These are phyloP conservation scores for Didymodactylos carnosus DNA, from an alignment of 2,888 invertebrate species.

Conservation along the genomic window DNA sequence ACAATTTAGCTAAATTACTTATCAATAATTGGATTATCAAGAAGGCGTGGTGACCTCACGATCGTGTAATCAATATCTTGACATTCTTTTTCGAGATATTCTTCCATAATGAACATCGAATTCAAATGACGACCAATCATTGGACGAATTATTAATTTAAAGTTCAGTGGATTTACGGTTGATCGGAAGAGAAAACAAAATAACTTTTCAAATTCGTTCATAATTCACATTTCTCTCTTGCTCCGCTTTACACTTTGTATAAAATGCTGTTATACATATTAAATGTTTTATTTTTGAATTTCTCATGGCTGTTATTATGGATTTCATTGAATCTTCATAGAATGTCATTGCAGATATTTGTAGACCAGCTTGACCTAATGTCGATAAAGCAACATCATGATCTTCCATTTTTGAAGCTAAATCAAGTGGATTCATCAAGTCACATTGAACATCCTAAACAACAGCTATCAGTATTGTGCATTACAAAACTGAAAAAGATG, in stretches of 20 bases:
- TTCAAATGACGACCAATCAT: conserved; percentile 20
- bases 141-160: not conserved
- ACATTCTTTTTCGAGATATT: conserved; percentile 20
- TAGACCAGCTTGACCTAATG: conserved; percentile 20
- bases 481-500: not conserved
- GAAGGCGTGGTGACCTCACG: conserved; percentile 23
- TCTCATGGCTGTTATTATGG: conserved; percentile 22
- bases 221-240: not conserved
- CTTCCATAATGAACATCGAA: conserved; percentile 26
- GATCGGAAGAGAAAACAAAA: too few relatives aligned
- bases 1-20: not conserved
- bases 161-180: conserved; percentile 14
- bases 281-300: conserved; percentile 20
- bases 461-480: too few relatives aligned
- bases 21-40: conserved; percentile 16
- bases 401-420: conserved; percentile 19
- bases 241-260: not conserved
- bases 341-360: conserved; percentile 20
- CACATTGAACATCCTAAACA: conserved; percentile 20
- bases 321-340: conserved; percentile 21
- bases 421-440: conserved; percentile 20
- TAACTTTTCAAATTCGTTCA: not conserved
- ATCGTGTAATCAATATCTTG: conserved; percentile 24
- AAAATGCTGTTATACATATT: conserved; percentile 16
- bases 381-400: conserved; percentile 23